Conservation (phyloP, 2,888 invertebrate species). For the Gibbula magus region DNA sequence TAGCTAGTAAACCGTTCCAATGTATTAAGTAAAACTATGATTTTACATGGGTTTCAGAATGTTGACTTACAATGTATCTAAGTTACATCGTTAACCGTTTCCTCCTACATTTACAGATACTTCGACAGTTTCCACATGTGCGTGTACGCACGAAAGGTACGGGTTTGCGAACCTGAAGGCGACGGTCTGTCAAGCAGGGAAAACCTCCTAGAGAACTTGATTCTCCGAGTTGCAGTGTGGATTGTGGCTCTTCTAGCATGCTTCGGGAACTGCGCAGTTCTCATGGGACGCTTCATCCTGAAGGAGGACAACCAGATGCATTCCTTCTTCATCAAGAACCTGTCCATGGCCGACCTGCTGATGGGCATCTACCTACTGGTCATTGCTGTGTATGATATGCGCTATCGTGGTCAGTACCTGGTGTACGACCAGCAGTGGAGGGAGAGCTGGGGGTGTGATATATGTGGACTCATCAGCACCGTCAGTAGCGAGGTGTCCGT, state of each 20-base stretch:
- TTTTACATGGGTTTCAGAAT: not conserved
- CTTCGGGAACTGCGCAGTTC: slow-evolving; percentile 79
- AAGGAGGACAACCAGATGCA: slow-evolving; percentile 52
- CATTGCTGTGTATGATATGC: slow-evolving; percentile 79
- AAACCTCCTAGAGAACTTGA: slow-evolving; percentile 48
- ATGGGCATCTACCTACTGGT: slow-evolving; percentile 81
- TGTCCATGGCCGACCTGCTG: slow-evolving; percentile 80
- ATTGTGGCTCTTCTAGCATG: slow-evolving; percentile 80
- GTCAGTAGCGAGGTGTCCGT: slow-evolving; percentile 53
- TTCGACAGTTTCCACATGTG: slow-evolving; percentile 55
- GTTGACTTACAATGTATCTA: not conserved
- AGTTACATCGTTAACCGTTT: not conserved
- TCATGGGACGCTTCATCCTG: slow-evolving; percentile 77
- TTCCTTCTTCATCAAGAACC: slow-evolving; percentile 80
- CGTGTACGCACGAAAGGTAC: slow-evolving; percentile 39
- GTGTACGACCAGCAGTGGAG: slow-evolving; percentile 80
- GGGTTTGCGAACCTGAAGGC: slow-evolving; percentile 45
- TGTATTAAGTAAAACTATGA: too few species aligned
- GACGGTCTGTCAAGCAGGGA: slow-evolving; percentile 54
- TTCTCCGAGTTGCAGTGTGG: slow-evolving; percentile 78
- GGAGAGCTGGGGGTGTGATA: slow-evolving; percentile 78
- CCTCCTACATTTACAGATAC: slow-evolving; percentile 40
- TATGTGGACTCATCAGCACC: slow-evolving; percentile 78
- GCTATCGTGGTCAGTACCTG: slow-evolving; percentile 79
- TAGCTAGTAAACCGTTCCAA: too few species aligned